Evolutionary conservation across 1,140 invertebrate genomes (phyloP).

Genomic region (Himalopsyche phryganea): DNA sequence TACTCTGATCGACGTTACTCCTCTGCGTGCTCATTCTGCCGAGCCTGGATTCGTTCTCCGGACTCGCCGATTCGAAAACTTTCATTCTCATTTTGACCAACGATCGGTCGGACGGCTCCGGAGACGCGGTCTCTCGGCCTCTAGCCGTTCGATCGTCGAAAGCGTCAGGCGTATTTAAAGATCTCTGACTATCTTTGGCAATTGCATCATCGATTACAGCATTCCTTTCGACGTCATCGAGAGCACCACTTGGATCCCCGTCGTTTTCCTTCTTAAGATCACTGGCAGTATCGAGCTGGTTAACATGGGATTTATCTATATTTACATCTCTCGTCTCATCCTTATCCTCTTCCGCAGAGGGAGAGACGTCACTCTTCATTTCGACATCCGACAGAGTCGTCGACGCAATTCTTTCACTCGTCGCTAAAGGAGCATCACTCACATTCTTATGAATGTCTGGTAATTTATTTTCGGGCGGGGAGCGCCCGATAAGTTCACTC

Average conservation of each 20-base stretch:
- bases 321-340: constrained; percentile 31
- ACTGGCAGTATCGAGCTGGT: constrained; percentile 35
- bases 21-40: constrained; percentile 8
- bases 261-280: constrained; percentile 30
- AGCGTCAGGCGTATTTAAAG: constrained; percentile 38
- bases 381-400: constrained; percentile 37
- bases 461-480: constrained; percentile 11
- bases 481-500: background rate
- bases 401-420: background rate
- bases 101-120: constrained; percentile 13
- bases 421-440: background rate
- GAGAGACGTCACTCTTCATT: constrained; percentile 35
- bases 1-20: constrained; percentile 17
- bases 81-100: constrained; percentile 32
- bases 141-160: constrained; percentile 17
- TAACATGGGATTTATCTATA: constrained; percentile 21
- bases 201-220: constrained; percentile 16
- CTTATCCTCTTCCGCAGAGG: constrained; percentile 32
- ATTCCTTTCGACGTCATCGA: constrained; percentile 8
- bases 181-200: constrained; percentile 42
- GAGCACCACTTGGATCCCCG: constrained; percentile 22
- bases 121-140: constrained; percentile 1
- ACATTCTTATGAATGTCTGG: constrained; percentile 19
- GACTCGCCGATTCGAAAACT: constrained; percentile 23
- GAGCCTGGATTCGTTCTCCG: constrained; percentile 2